A percentile compares a stretch with the other conserved stretches of the same genome.
phyloP scores from a whole-genome alignment of 2,113 vertebrate species.

The Fukomys damarensis region DNA sequence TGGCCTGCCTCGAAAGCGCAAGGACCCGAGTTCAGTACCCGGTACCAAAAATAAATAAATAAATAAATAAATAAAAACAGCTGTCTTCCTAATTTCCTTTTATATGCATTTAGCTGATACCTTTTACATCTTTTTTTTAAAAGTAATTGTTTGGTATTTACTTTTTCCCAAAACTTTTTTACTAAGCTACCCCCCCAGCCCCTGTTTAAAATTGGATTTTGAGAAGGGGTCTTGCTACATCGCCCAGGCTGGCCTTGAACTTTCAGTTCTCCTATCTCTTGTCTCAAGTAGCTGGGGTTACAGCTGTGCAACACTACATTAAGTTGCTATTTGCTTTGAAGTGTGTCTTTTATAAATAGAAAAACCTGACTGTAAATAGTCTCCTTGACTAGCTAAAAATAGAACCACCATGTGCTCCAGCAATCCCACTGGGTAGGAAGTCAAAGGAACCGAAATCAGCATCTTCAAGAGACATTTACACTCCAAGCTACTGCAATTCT shows the following conservation, averaged over 20 bases:
- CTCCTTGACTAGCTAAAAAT: neutral
- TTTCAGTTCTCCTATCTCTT: neutral
- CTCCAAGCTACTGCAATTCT: neutral
- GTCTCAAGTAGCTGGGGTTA: neutral
- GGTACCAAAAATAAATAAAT: no score
- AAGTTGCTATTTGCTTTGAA: neutral
- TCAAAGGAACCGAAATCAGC: neutral
- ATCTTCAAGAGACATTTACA: neutral
- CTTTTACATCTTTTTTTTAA: neutral
- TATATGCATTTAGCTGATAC: neutral
- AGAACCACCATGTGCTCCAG: neutral
- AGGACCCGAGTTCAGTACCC: no score
- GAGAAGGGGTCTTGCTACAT: no score
- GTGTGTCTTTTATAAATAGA: constrained; percentile 9
- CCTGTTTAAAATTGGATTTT: no score
- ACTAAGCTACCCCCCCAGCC: no score
- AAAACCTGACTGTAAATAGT: neutral
- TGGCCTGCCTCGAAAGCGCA: no score
- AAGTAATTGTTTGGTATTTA: neutral
- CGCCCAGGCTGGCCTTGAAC: no score
- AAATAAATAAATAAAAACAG: no score
- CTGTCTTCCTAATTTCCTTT: neutral
- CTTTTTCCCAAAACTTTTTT: no score
- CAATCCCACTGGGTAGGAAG: neutral
- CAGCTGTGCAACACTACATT: neutral